Conservation (phyloP, 2,113 vertebrate species). For the Daphoenositta chrysoptera region DNA sequence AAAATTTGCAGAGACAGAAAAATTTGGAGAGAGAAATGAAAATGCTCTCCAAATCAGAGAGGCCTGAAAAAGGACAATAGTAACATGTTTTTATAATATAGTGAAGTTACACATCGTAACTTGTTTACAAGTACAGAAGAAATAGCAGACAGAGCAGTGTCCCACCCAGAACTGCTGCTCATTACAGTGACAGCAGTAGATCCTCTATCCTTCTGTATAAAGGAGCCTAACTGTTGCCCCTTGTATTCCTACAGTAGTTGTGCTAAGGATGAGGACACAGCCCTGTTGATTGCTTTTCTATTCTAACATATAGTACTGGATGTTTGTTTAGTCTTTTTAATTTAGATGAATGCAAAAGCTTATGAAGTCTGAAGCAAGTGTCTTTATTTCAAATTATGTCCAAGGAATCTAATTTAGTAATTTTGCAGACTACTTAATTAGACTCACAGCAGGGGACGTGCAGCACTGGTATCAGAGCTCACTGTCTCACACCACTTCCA, state of each 20-base stretch:
- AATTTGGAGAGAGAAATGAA: conserved; percentile 60
- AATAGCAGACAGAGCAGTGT: not conserved
- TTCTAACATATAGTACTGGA: not conserved
- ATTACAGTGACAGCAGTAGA: not conserved
- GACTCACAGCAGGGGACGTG: not conserved
- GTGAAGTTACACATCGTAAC: not conserved
- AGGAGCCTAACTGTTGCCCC: not conserved
- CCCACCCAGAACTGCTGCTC: not conserved
- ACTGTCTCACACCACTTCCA: not conserved
- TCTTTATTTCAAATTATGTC: not conserved
- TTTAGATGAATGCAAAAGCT: not conserved
- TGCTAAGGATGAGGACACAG: not conserved
- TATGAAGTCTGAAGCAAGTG: not conserved
- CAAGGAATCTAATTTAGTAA: not conserved
- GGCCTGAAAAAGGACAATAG: conserved; percentile 53
- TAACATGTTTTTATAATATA: not conserved
- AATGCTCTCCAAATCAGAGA: conserved; percentile 64
- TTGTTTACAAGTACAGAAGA: not conserved
- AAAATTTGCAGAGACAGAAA: conserved; percentile 70
- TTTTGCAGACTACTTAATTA: not conserved
- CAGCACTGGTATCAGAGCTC: not conserved
- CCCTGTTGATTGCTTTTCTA: not conserved
- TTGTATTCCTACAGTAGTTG: not conserved
- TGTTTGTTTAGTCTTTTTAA: not conserved
- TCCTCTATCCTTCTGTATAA: not conserved